Base-by-base conservation (phyloP, 2,888 invertebrate genomes). In the Allacma fusca region DNA sequence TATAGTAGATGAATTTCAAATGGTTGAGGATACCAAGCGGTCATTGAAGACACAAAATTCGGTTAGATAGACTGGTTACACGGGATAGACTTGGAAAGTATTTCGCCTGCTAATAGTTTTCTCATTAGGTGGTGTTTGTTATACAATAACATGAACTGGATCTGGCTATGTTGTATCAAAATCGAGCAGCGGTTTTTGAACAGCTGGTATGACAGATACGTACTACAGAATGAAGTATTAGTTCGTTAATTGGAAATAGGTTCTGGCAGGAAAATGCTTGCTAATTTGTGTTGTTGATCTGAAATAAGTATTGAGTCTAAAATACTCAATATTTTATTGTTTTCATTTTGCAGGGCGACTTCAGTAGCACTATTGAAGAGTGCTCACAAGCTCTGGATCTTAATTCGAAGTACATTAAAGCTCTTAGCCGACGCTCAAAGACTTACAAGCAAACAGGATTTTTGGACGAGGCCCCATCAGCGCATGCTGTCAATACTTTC, bases 151-250 rank as follows among this genome's bases (percentile, higher is more conserved):
- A n/a, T 34, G 34, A 34, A 34, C 50, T 19, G 50, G n/a, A 50
- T 83, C 88, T 96, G 76, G 92, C 97, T 0, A 96, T 95, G 21
- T 96, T 95, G 87, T 96, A 96, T 87, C 98, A 98, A 87, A 98
- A 98, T 86, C 91, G 97, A 84, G 98, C 97, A 16, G 98, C 97
- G 21, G 94, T 96, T 64, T 95, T 95, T 87, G 97, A 97, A 87
- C 94, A 96, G 87, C 88, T 96, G 85, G 91, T 91, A 86, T 86
- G 86, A 19, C 34, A 74, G 5, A n/a, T n/a, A n/a, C n/a, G n/a
- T n/a, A n/a, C n/a, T n/a, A n/a, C n/a, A n/a, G n/a, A n/a, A n/a
- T n/a, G n/a, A n/a, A n/a, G n/a, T n/a, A n/a, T n/a, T n/a, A n/a
- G n/a, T n/a, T n/a, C n/a, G n/a, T n/a, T n/a, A n/a, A n/a, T n/a